Evolutionary conservation across 1,140 invertebrate species (phyloP), one percentile per base, ranked within the genome.

Genomic region (Zelostemma sp.): DNA sequence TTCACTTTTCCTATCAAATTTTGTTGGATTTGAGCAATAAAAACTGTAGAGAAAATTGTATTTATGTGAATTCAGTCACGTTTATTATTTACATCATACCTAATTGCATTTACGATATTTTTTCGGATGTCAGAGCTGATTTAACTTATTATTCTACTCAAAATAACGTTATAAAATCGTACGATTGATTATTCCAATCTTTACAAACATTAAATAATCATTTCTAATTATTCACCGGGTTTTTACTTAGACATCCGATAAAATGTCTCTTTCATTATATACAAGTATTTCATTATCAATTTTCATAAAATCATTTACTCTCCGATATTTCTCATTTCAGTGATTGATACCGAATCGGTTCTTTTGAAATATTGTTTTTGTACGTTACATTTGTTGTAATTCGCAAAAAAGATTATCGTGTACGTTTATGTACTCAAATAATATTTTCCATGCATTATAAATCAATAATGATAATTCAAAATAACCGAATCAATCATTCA

Each of bases 71-170:
- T 19, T 25, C 18, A 53, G 31, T 51, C 15, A 14, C 35, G 14
- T 60, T 49, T 25, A 45, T 40, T 59, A 57, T 61, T 56, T 67
- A 60, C 53, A 56, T 60, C 55, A 54, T 28, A 66, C 48, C 9
- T 0, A 58, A 47, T 58, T 65, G 50, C 53, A 15, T 33, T 38
- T 6, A 16, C 2, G 3, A 6, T 35, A 53, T 51, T 48, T 25
- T 21, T 47, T 41, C 49, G 50, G 25, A 54, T 15, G 56, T 56
- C 55, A 31, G 11, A 31, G 11, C 28, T 31, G 28, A 11, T 31
- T 31, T 31, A 31, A 31, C 28, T 31, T 31, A 31, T 31, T 31
- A 31, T 11, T 31, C 28, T 31, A 31, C 28, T 31, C 11, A 31
- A 6, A 31, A 11, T 31, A 31, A 31, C 5, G 5, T 6, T 31